Base-by-base conservation (phyloP, 1,140 invertebrate genomes). In the Zaprionus ghesquierei region DNA sequence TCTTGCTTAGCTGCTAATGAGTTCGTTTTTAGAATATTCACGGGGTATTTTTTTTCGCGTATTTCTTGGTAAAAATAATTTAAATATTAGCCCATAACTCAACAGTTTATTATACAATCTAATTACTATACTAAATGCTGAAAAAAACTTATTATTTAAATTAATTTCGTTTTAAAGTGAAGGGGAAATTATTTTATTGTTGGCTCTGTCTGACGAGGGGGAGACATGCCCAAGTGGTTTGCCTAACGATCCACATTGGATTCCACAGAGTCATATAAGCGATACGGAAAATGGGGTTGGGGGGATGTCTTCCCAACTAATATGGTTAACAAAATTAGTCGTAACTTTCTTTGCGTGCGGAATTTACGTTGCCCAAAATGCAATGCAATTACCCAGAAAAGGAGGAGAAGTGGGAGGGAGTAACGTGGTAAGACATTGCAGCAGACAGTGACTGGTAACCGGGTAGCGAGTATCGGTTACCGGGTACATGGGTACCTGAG, bases 311-410 rank as follows among this genome's bases (percentile, higher is more conserved):
- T n/a, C 35, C n/a, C 18, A 18, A 10, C 20, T n/a, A 25, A 63
- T 49, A 35, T 70, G 29, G 33, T 22, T 27, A 33, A 41, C 35
- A 53, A 66, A 59, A 51, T 53, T 33, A 59, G 56, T 54, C 15
- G 55, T 59, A 27, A 53, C 63, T 72, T 68, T 66, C 35, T 44
- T 72, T 68, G 69, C 63, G 63, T 60, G 63, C 22, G 13, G 55
- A 49, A 60, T 46, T 72, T n/a, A n/a, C 55, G 15, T 60, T 33
- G 69, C 55, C 69, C 49, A 54, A 71, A 72, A 68, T 59, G 35
- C 51, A 72, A 68, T 59, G 35, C 51, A 55, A 63, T 54, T 54
- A 29, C 9, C 9, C 20, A 41, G 31, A n/a, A n/a, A n/a, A n/a
- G n/a, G n/a, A n/a, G n/a, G n/a, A n/a, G n/a, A n/a, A n/a, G n/a